Base-by-base conservation (phyloP, 2,113 vertebrate species). In the Antechinus stuartii region DNA sequence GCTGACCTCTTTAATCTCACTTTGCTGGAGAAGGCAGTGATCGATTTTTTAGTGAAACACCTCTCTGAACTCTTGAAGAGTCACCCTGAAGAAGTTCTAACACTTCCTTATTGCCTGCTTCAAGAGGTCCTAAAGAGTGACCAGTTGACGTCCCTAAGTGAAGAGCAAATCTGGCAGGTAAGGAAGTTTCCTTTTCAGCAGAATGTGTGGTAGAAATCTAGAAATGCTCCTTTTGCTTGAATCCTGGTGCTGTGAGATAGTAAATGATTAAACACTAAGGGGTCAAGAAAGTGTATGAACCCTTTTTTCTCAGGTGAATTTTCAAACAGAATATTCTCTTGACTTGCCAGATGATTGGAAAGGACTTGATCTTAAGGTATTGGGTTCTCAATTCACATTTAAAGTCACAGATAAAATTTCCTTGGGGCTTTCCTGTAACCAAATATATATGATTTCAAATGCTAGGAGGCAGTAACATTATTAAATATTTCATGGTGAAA, bases 161-260 rank as follows among this genome's bases (percentile, higher is more conserved):
- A 99, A 98, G 99, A 99, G 96, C 99, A 99, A 98, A 99, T 99
- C 98, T 99, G 99, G 99, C 99, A 99, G 99, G 99, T 99, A 99
- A 98, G 98, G 96, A 96, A 68, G 16, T 27, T 93, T 96, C 94
- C 95, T 95, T 96, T 90, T 93, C 93, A 97, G 96, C 93, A 96
- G 93, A 95, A 96, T 96, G 91, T 98, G 90, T 96, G 54, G 19
- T 96, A 3, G 97, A 97, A 96, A 89, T 84, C 16, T 55, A 92
- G 57, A 94, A 97, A 76, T 96, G 94, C 93, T 97, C 95, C 96
- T 93, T 95, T 98, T 90, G 95, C 96, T 54, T 95, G 50, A 91
- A 96, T 95, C 95, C 92, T 9, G 50, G 56, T 0, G 0, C 8
- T 8, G 12, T 93, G 46, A 42, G 54, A 22, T 23, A 0, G 11